phyloP scores from a whole-genome alignment of 2,797 vertebrate species.

The Melopsittacus undulatus region DNA sequence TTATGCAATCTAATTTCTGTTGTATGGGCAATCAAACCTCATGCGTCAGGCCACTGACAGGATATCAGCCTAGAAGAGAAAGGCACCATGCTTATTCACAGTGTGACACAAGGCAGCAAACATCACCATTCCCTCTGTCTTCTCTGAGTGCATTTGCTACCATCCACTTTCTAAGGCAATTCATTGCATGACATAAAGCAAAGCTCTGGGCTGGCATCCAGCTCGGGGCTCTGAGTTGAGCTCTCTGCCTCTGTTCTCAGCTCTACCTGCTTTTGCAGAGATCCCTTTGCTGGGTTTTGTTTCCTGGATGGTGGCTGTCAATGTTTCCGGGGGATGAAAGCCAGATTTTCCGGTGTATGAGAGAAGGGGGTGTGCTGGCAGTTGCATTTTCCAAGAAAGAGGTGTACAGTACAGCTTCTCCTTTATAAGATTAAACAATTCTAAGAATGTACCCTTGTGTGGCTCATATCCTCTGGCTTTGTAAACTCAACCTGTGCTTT shows the following conservation, averaged over 20 bases:
- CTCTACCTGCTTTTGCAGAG: conserved; percentile 34
- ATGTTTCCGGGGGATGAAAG: conserved; percentile 26
- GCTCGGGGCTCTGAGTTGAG: neutral
- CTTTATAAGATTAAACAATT: conserved; percentile 66
- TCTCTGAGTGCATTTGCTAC: neutral
- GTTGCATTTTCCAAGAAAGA: conserved; percentile 69
- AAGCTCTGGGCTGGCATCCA: neutral
- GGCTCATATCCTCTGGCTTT: conserved; percentile 49
- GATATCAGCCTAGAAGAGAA: neutral
- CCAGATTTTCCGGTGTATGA: conserved; percentile 35
- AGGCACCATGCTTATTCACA: neutral
- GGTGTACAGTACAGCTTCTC: conserved; percentile 56
- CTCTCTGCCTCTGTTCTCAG: neutral
- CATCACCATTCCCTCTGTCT: neutral
- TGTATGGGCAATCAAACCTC: neutral
- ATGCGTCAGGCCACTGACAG: neutral
- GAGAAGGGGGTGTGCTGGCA: conserved; percentile 38
- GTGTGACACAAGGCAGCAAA: neutral
- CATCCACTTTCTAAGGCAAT: neutral
- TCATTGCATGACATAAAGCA: neutral
- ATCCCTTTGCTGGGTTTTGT: neutral
- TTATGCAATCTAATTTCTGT: conserved; percentile 31
- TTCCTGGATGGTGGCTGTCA: conserved; percentile 29
- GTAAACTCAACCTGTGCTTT: conserved; percentile 35
- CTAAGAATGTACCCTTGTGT: conserved; percentile 63